Percentiles rank a stretch among this genome's conserved stretches.
These are phyloP conservation scores for Macaria notata DNA, from an alignment of 2,888 invertebrate genomes.

Conservation along the genomic window DNA sequence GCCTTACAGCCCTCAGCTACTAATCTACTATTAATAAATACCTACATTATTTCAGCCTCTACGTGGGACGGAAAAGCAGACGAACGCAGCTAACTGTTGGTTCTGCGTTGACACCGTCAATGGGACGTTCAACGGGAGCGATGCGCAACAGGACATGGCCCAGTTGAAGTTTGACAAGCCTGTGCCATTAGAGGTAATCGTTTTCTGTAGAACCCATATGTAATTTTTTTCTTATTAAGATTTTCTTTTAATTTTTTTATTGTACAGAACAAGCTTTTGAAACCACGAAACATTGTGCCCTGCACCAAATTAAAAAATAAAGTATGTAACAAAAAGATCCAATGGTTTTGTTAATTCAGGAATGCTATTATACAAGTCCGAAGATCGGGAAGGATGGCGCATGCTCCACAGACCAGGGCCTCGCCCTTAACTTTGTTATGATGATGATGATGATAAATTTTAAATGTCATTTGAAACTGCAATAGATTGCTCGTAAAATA, in stretches of 20 bases:
- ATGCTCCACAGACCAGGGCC: too few species aligned
- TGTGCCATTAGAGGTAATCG: constrained; percentile 88
- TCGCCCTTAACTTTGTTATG: too few species aligned
- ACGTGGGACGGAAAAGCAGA: constrained; percentile 71
- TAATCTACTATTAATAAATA: too few species aligned
- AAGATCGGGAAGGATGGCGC: too few species aligned
- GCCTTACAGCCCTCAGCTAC: too few species aligned
- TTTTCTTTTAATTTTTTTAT: constrained; percentile 4
- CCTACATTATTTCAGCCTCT: constrained; percentile 49
- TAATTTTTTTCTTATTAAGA: too few species aligned
- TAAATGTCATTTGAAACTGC: too few species aligned
- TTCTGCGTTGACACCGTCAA: constrained; percentile 92
- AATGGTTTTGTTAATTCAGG: constrained; percentile 43
- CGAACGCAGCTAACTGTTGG: constrained; percentile 88
- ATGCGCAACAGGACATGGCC: constrained; percentile 93
- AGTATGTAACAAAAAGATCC: constrained; percentile 37
- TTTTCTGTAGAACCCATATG: too few species aligned
- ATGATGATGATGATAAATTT: too few species aligned
- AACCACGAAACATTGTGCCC: constrained; percentile 40
- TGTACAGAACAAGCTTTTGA: constrained; percentile 37
- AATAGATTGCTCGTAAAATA: too few species aligned
- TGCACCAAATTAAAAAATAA: constrained; percentile 50
- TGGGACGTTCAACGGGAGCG: constrained; percentile 92
- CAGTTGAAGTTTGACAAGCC: constrained; percentile 96
- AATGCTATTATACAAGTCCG: constrained; percentile 41